Conservation (phyloP, 2,113 vertebrate species). For the Hydrochoerus hydrochaeris region DNA sequence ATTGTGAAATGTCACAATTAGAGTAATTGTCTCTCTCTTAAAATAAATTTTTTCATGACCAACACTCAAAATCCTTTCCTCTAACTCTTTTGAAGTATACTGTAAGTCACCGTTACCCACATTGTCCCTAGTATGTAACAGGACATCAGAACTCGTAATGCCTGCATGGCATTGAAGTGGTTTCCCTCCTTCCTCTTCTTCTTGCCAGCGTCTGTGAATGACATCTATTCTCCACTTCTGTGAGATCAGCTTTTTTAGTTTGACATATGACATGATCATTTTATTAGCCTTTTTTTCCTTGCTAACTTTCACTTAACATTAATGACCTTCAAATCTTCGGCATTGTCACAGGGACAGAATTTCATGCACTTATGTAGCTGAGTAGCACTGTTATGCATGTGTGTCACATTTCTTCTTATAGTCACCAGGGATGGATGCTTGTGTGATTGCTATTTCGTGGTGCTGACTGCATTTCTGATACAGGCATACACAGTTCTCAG, state of each 20-base stretch:
- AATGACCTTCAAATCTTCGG: neutral
- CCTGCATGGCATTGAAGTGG: neutral
- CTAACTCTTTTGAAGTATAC: neutral
- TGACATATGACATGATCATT: neutral
- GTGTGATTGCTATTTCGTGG: neutral
- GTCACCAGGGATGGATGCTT: neutral
- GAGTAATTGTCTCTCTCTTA: neutral
- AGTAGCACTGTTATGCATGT: neutral
- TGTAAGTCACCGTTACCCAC: rapidly evolving
- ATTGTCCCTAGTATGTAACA: neutral
- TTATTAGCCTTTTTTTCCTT: neutral
- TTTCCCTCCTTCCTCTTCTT: neutral
- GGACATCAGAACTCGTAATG: neutral
- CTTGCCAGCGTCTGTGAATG: neutral
- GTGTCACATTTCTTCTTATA: neutral
- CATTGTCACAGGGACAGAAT: neutral
- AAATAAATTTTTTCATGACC: neutral
- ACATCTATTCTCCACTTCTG: neutral
- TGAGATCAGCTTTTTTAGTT: neutral
- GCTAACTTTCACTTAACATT: neutral
- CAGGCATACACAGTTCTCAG: neutral
- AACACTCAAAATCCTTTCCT: neutral
- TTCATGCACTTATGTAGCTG: neutral
- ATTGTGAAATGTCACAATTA: neutral
- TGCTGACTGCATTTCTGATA: neutral